Percentiles rank a stretch among this genome's conserved stretches.
phyloP scores from a whole-genome alignment of 2,888 invertebrate species.

The Cynaeus angustus region DNA sequence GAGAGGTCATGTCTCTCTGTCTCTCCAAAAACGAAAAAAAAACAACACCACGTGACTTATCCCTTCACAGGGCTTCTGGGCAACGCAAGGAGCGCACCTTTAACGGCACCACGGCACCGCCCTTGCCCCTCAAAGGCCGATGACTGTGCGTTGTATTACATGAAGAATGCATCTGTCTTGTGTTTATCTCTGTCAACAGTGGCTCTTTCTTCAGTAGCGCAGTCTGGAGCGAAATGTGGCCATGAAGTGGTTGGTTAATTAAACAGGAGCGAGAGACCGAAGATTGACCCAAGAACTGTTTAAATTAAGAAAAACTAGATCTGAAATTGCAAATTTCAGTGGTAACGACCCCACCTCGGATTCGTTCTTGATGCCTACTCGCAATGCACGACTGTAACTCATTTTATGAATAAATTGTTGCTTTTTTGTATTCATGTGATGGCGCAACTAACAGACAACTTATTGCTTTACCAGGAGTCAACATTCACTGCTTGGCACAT shows the following conservation, averaged over 20 bases:
- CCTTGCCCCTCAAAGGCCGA: conserved; percentile 47
- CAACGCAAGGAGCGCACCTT: conserved; percentile 38
- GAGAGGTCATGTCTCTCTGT: conserved; percentile 7
- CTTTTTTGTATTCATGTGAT: conserved; percentile 43
- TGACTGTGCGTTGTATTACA: conserved; percentile 49
- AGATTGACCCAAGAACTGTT: too few relatives aligned
- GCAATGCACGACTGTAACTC: conserved; percentile 37
- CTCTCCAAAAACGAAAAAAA: too few relatives aligned
- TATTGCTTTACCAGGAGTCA: conserved; percentile 43
- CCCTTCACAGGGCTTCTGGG: conserved; percentile 27
- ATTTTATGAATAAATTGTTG: conserved; percentile 47
- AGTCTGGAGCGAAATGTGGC: conserved; percentile 7
- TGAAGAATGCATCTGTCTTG: conserved; percentile 60
- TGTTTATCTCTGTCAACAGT: conserved; percentile 60
- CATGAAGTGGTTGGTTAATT: conserved; percentile 5
- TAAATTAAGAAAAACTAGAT: too few relatives aligned
- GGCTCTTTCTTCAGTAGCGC: conserved; percentile 50
- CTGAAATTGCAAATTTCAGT: too few relatives aligned
- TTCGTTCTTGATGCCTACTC: conserved; percentile 29
- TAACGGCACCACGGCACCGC: conserved; percentile 10
- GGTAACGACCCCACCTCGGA: conserved; percentile 12
- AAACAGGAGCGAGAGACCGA: not conserved
- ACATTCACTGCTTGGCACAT: conserved; percentile 24
- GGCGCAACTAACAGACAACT: conserved; percentile 45
- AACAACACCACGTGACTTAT: conserved; percentile 8